These are phyloP conservation scores for Apamea monoglypha DNA, from an alignment of 2,888 invertebrate genomes.

Conservation along the genomic window DNA sequence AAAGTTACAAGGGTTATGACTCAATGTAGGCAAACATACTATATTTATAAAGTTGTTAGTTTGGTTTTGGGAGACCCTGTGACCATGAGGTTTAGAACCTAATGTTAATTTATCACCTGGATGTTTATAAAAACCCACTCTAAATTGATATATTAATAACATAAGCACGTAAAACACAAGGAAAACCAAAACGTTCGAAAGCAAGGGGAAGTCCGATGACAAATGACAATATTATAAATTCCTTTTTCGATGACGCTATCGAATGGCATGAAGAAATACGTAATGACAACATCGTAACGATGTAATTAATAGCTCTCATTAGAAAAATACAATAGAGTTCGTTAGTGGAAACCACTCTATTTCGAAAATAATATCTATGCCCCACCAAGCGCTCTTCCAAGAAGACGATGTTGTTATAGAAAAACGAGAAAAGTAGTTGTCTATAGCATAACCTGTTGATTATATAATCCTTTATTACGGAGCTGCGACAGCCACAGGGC, in stretches of 20 bases:
- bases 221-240: conserved; percentile 42
- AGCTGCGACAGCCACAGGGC: conserved; percentile 49
- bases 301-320: conserved; percentile 12
- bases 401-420: conserved; percentile 7
- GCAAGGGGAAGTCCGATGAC: conserved; percentile 55
- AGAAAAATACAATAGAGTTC: conserved; percentile 10
- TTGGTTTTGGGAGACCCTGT: background rate
- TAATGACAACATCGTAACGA: conserved; percentile 25
- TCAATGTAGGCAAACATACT: background rate
- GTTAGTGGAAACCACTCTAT: background rate
- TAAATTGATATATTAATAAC: background rate
- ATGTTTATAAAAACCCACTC: background rate
- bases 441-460: conserved; percentile 44
- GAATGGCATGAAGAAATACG: conserved; percentile 27
- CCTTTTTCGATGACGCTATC: conserved; percentile 49
- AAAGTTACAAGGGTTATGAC: conserved; percentile 16
- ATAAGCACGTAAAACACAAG: conserved; percentile 41
- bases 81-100: background rate
- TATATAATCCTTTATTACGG: conserved; percentile 57
- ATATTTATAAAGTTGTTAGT: background rate
- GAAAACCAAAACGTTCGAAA: conserved; percentile 54
- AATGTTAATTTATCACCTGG: background rate
- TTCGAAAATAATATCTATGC: background rate
- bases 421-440: conserved; percentile 38
- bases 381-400: conserved; percentile 3